Conservation (phyloP, 2,113 vertebrate genomes). For the Gavia stellata region DNA sequence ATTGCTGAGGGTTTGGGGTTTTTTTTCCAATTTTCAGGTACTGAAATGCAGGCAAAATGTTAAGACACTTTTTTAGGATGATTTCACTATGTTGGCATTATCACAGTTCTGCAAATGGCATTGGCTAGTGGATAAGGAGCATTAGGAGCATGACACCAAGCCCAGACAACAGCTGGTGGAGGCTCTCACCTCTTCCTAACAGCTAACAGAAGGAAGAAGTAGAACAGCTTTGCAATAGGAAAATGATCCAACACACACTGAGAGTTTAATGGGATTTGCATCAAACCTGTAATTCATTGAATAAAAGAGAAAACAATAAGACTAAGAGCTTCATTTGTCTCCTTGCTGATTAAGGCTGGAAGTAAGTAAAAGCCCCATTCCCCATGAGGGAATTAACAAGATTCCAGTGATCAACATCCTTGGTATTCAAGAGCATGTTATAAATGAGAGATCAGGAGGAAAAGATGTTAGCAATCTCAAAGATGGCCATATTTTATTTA, state of each 20-base stretch:
- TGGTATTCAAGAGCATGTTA: background rate
- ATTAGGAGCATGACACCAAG: background rate
- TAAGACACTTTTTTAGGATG: background rate
- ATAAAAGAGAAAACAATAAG: background rate
- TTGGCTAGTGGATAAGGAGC: background rate
- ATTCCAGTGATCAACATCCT: background rate
- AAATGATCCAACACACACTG: background rate
- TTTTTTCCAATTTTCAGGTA: background rate
- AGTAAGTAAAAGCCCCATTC: background rate
- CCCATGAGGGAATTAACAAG: background rate
- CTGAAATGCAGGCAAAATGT: background rate
- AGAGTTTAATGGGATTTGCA: background rate
- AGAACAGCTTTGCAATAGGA: background rate
- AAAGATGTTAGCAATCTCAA: background rate
- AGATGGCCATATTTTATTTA: background rate
- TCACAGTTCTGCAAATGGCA: background rate
- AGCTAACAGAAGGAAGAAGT: background rate
- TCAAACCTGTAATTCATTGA: background rate
- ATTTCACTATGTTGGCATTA: background rate
- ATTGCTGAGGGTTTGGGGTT: background rate
- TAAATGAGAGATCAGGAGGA: background rate
- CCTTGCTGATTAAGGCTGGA: background rate
- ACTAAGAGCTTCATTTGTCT: background rate
- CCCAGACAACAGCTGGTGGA: constrained; percentile 1
- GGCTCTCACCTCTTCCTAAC: background rate